Percentiles rank a stretch among this genome's conserved stretches.
These are phyloP conservation scores for Petrocephalus schoutedeni DNA, from an alignment of 2,797 vertebrate genomes.

Conservation along the genomic window DNA sequence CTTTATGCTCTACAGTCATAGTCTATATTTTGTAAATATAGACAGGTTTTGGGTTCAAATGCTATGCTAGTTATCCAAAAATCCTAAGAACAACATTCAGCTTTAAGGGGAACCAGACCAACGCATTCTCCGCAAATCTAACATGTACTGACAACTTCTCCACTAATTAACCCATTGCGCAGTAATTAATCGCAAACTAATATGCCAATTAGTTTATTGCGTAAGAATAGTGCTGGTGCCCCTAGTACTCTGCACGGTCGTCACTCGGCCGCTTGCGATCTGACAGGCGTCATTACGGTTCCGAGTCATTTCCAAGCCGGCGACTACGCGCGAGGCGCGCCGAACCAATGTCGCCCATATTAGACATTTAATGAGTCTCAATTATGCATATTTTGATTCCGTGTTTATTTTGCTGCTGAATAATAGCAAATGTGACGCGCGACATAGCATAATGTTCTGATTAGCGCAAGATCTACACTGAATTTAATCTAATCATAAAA, in stretches of 20 bases:
- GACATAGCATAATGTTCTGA: slow-evolving; percentile 51
- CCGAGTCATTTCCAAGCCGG: neutral
- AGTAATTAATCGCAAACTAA: neutral
- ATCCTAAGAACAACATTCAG: neutral
- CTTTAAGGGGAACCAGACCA: neutral
- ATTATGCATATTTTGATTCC: slow-evolving; percentile 13
- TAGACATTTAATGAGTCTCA: neutral
- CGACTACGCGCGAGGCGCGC: slow-evolving; percentile 26
- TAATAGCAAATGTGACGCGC: slow-evolving; percentile 40
- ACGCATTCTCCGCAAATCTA: neutral
- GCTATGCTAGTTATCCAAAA: neutral
- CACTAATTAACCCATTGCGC: neutral
- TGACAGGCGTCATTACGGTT: neutral
- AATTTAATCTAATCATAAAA: slow-evolving; percentile 40
- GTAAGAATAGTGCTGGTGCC: neutral
- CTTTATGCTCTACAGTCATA: neutral
- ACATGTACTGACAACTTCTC: neutral
- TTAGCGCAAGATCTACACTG: slow-evolving; percentile 39
- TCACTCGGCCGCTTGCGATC: neutral
- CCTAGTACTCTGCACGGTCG: neutral
- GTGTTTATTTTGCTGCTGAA: slow-evolving; percentile 18
- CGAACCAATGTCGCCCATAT: neutral
- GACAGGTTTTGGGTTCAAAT: neutral
- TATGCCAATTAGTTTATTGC: neutral
- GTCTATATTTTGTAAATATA: neutral